These are phyloP conservation scores for Chesias legatella DNA, from an alignment of 2,888 invertebrate genomes.

Conservation along the genomic window DNA sequence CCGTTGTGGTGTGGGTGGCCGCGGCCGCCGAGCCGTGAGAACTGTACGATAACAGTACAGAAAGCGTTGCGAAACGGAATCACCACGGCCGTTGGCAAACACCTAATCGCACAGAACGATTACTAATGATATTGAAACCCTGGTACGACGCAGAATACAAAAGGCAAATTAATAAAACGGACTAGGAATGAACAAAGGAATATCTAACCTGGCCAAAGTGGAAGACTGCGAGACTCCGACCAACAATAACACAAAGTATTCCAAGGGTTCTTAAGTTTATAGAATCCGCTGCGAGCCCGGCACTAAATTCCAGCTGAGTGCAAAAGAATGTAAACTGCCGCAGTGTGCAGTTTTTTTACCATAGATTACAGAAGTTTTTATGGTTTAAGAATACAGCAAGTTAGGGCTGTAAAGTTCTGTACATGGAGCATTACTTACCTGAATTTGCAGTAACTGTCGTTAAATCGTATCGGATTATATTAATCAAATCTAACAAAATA, in stretches of 20 bases:
- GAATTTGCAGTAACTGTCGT: neutral
- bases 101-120: conserved; percentile 4
- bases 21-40: conserved; percentile 43
- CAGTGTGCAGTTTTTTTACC: conserved; percentile 32
- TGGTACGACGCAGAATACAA: conserved; percentile 2
- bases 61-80: conserved; percentile 43
- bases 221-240: conserved; percentile 13
- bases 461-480: no score
- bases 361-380: conserved; percentile 36
- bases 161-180: neutral
- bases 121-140: conserved; percentile 1
- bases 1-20: conserved; percentile 43
- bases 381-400: conserved; percentile 17
- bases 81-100: conserved; percentile 31
- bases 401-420: conserved; percentile 8
- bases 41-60: conserved; percentile 33
- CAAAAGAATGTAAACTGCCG: conserved; percentile 42
- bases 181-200: conserved; percentile 9
- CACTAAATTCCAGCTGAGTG: conserved; percentile 39
- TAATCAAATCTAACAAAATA: no score
- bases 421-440: neutral
- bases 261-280: conserved; percentile 21
- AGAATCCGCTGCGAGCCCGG: conserved; percentile 32
- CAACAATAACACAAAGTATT: conserved; percentile 27
- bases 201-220: conserved; percentile 12